Conservation (phyloP, 1,140 invertebrate species). For the Drosophila arizonae region DNA sequence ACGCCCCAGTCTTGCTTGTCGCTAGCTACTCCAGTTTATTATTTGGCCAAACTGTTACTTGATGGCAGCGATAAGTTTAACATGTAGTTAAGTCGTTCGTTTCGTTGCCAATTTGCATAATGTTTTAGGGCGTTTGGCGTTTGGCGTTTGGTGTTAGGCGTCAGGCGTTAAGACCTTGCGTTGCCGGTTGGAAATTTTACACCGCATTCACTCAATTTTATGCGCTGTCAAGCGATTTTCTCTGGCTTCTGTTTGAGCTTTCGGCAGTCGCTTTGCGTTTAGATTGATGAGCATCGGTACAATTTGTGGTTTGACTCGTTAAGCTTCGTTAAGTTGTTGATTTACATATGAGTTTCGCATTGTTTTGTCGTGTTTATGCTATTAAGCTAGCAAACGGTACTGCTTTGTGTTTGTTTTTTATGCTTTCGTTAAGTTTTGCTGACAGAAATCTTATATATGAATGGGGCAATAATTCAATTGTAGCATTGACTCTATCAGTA, state of each 20-base stretch:
- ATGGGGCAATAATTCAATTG: too few species aligned
- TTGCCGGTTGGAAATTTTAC: constrained; percentile 32
- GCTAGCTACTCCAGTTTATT: constrained; percentile 61
- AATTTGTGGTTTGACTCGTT: constrained; percentile 4
- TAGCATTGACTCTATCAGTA: too few species aligned
- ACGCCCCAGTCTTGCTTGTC: constrained; percentile 28
- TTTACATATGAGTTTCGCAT: background rate
- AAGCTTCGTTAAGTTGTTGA: constrained; percentile 19
- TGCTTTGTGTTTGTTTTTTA: background rate
- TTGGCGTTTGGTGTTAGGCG: constrained; percentile 4
- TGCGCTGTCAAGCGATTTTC: constrained; percentile 43
- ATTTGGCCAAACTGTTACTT: constrained; percentile 62
- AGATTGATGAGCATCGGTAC: constrained; percentile 7
- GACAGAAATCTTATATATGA: too few species aligned
- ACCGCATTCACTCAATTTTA: constrained; percentile 33
- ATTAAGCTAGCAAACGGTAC: too few species aligned
- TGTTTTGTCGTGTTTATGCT: constrained; percentile 1
- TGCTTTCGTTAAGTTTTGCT: background rate
- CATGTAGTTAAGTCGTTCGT: constrained; percentile 66
- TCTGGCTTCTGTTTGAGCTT: constrained; percentile 5
- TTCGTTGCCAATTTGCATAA: constrained; percentile 70
- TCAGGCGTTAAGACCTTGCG: background rate
- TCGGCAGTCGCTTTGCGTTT: background rate
- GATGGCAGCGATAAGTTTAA: constrained; percentile 62
- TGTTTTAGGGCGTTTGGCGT: constrained; percentile 32